Percentiles rank a stretch among this genome's conserved stretches.
Conservation (phyloP, 53 echinoderm and acorn worm species). For the Hippasteria phrygiana region DNA sequence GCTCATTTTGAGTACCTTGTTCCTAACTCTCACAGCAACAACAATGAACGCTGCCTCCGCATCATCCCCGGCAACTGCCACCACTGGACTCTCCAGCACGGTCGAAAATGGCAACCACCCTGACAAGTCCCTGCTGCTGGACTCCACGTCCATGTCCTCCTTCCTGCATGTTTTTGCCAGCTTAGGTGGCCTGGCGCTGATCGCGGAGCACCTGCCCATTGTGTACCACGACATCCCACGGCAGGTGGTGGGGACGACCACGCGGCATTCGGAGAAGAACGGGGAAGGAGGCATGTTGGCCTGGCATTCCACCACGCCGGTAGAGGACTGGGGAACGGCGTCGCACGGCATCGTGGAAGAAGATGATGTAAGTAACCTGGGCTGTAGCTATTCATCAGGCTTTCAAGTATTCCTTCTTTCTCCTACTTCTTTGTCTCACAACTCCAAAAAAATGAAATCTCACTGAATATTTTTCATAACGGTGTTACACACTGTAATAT, state of each 20-base stretch:
- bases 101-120: constrained; percentile 49
- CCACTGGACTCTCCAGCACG: constrained; percentile 20
- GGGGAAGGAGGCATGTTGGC: constrained; percentile 62
- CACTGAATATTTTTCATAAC: too few relatives aligned
- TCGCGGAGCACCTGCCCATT: constrained; percentile 97
- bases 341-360: constrained; percentile 57
- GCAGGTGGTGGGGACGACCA: constrained; percentile 25
- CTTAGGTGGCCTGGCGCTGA: constrained; percentile 95
- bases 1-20: not conserved
- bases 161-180: constrained; percentile 97
- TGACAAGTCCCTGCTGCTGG: constrained; percentile 72
- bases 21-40: constrained; percentile 30
- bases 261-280: constrained; percentile 56
- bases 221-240: constrained; percentile 75
- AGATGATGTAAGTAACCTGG: constrained; percentile 48
- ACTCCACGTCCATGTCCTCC: constrained; percentile 86
- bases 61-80: not conserved
- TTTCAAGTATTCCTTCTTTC: too few relatives aligned
- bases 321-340: constrained; percentile 65
- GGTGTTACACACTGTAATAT: too few relatives aligned
- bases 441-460: too few relatives aligned
- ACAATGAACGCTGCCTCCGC: constrained; percentile 15
- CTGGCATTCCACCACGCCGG: constrained; percentile 39
- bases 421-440: too few relatives aligned
- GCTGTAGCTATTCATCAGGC: not conserved